Conservation (phyloP, 92 coral and sea anemone species). For the Zoanthus sansibaricus region DNA sequence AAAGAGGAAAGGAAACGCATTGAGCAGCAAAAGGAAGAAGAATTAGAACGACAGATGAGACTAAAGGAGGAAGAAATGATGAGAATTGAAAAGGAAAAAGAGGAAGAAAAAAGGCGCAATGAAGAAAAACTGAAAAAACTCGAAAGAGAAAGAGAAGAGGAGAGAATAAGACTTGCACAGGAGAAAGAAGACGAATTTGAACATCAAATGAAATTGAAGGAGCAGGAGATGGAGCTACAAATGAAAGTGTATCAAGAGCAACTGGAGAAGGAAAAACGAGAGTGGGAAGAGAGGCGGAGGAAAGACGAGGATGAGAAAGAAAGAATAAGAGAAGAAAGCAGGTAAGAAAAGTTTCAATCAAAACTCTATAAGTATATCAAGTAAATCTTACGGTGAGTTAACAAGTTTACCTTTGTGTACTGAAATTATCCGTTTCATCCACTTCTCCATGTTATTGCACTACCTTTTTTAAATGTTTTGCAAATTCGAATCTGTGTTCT, state of each 20-base stretch:
- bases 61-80: constrained; percentile 76
- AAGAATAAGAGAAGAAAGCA: constrained; percentile 64
- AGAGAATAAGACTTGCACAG: constrained; percentile 54
- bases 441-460: not conserved
- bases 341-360: not conserved
- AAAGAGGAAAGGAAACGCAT: constrained; percentile 63
- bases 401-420: not conserved
- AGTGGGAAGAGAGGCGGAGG: constrained; percentile 59
- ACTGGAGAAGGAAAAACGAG: constrained; percentile 70
- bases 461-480: not conserved
- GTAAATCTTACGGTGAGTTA: not conserved
- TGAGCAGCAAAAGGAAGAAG: constrained; percentile 76
- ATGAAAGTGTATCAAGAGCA: constrained; percentile 72
- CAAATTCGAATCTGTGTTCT: not conserved
- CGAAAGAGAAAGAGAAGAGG: constrained; percentile 54
- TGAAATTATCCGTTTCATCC: not conserved
- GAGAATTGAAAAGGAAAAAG: constrained; percentile 64
- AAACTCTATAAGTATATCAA: too few relatives aligned
- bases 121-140: constrained; percentile 67
- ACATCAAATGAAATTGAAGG: constrained; percentile 80
- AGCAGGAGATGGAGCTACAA: constrained; percentile 82
- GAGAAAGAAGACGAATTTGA: constrained; percentile 82
- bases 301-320: constrained; percentile 69
- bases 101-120: constrained; percentile 70
- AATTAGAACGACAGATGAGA: constrained; percentile 76